Evolutionary conservation across 2,797 vertebrate genomes (phyloP), one percentile per base, ranked within the genome.

Genomic region (Cryptoblepharus egeriae): DNA sequence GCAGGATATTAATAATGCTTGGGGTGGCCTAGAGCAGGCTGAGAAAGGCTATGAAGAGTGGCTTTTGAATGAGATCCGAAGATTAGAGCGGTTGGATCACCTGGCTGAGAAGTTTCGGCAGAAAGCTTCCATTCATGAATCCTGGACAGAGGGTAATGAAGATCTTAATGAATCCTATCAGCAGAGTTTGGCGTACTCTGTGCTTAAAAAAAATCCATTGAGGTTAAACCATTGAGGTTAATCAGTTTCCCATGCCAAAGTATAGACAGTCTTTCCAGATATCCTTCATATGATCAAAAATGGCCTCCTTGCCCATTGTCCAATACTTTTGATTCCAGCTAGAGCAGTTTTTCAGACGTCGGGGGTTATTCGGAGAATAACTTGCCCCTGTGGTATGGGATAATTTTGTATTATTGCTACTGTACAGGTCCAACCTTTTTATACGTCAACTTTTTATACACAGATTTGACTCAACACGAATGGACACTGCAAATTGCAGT

Each of bases 31-130:
- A 76, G 98, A 99, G 85, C 98, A 98, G 87, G 98, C 98, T 0
- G 98, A 99, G 93, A 99, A 99, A 83, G 98, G 98, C 89, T 99
- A 99, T 0, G 98, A 99, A 85, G 98, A 99, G 90, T 99, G 98
- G 98, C 95, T 99, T 81, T 95, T 99, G 90, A 99, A 99, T 4
- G 98, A 99, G 93, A 99, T 99, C 61, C 97, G 99, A 85, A 95
- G 98, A 93, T 95, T 99, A 92, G 98, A 99, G 89, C 95, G 98
- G 88, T 96, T 99, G 20, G 98, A 99, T 93, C 98, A 99, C 94
- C 95, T 99, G 93, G 98, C 98, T 0, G 97, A 99, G 96, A 99
- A 99, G 83, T 99, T 99, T 89, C 97, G 98, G 26, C 98, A 99
- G 94, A 99, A 99, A 94, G 98, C 98, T 5, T 96, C 97, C 39